Conservation (phyloP, 2,113 vertebrate genomes). For the Morone saxatilis region DNA sequence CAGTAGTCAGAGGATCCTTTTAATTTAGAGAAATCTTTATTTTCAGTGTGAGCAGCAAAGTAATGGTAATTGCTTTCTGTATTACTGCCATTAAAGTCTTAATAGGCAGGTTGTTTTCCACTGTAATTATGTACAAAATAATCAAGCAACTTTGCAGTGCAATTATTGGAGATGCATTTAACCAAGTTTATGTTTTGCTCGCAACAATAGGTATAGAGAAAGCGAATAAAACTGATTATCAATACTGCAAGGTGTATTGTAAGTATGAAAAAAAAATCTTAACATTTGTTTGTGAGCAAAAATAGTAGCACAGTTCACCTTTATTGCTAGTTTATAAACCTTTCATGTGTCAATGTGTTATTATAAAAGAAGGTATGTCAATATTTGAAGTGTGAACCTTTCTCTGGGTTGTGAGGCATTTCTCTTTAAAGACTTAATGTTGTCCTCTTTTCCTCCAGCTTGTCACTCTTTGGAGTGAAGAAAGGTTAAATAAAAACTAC, state of each 20-base stretch:
- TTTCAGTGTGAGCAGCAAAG: constrained; percentile 81
- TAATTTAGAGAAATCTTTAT: constrained; percentile 81
- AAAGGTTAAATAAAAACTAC: constrained; percentile 20
- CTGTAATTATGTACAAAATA: constrained; percentile 86
- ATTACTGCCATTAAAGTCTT: constrained; percentile 84
- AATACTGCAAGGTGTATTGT: constrained; percentile 11
- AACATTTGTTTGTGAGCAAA: neutral
- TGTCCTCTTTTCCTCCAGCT: neutral
- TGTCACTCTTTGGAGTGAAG: constrained; percentile 6
- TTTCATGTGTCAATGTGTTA: neutral
- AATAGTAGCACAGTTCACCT: neutral
- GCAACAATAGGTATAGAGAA: constrained; percentile 31
- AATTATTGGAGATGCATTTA: constrained; percentile 84
- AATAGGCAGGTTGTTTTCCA: constrained; percentile 84
- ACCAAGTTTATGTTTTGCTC: constrained; percentile 59
- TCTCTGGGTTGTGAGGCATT: constrained; percentile 13
- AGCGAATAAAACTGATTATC: constrained; percentile 34
- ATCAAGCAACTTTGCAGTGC: constrained; percentile 79
- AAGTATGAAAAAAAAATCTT: constrained; percentile 3
- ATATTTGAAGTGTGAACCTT: constrained; percentile 21
- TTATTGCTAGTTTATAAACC: constrained; percentile 1
- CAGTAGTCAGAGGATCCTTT: constrained; percentile 71
- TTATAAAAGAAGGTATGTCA: neutral
- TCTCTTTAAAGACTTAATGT: constrained; percentile 12
- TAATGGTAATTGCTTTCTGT: constrained; percentile 84